phyloP scores from a whole-genome alignment of 2,888 invertebrate species.

The Synanthedon formicaeformis region DNA sequence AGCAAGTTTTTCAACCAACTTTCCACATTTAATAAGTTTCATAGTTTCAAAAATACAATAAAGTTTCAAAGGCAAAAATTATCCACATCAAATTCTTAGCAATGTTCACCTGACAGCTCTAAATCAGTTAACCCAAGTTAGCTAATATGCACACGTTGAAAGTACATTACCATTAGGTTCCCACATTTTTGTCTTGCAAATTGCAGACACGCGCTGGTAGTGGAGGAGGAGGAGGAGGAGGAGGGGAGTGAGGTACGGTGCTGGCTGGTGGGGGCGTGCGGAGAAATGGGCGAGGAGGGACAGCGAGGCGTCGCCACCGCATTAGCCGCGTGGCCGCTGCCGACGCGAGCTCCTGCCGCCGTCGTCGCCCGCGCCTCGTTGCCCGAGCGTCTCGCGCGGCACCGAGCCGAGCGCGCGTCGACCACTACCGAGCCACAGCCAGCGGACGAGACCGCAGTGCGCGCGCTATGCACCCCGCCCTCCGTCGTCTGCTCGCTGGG shows the following conservation, averaged over 20 bases:
- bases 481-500: slow-evolving; percentile 10
- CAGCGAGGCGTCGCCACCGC: slow-evolving; percentile 25
- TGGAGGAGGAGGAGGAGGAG: slow-evolving; percentile 5
- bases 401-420: slow-evolving; percentile 8
- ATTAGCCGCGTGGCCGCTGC: slow-evolving; percentile 6
- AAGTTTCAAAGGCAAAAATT: too few relatives aligned
- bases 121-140: too few relatives aligned
- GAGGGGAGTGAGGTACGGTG: slow-evolving; percentile 16
- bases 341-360: slow-evolving; percentile 10
- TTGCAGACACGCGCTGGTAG: slow-evolving; percentile 11
- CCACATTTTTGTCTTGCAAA: too few relatives aligned
- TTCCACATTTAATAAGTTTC: too few relatives aligned
- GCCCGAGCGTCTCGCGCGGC: slow-evolving; percentile 7
- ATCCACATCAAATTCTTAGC: too few relatives aligned
- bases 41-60: too few relatives aligned
- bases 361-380: slow-evolving; percentile 12
- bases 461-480: slow-evolving; percentile 29
- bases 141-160: too few relatives aligned
- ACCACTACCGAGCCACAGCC: slow-evolving; percentile 5
- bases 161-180: too few relatives aligned
- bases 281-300: slow-evolving; percentile 14
- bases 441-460: slow-evolving; percentile 22
- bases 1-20: too few relatives aligned
- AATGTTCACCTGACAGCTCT: too few relatives aligned
- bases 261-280: slow-evolving; percentile 13